Base-by-base conservation (phyloP, 1,140 invertebrate genomes). In the Brachionus calyciflorus region DNA sequence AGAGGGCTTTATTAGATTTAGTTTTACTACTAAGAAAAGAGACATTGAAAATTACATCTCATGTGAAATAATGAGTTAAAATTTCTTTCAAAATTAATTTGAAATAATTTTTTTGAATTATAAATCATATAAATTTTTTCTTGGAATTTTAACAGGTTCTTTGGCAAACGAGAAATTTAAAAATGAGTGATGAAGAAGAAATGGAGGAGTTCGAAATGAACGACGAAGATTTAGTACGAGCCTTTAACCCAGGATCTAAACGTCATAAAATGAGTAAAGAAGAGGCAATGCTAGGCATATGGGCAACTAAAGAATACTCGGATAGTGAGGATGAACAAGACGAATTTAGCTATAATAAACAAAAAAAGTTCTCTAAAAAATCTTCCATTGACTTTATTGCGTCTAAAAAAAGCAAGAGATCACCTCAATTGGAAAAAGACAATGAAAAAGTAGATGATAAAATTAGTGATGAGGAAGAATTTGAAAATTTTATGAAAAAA, bases 201-300 rank as follows among this genome's bases (percentile, higher is more conserved):
- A 76, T 76, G 37, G 73, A 76, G 57, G 55, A 60, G 2, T 76
- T 76, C 57, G 51, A 76, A 10, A 28, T 76, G 0, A 76, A 55
- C 28, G 51, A 76, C 3, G 49, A 30, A 19, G 73, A 76, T 57
- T 24, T 76, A 3, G 19, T 30, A 40, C 19, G 49, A 40, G 55
- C 55, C 9, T 44, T 24, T 37, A 76, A 76, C 17, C 73, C 73
- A 0, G 33, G 73, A 14, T 55, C 6, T 10, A 55, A 41, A 44
- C n/a, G 73, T 14, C 49, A 76, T 9, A 73, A 73, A 51, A 73
- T 73, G 49, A 76, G 49, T 26, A 76, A 76, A 21, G 73, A 76
- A 76, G 51, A 76, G 24, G 73, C 73, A 28, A 76, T 76, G 49
- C 14, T 76, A 12, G 73, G 73, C 7, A 48, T 76, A 3, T 76